Evolutionary conservation across 2,888 invertebrate species (phyloP).

Genomic region (Boloria euphrosyne): DNA sequence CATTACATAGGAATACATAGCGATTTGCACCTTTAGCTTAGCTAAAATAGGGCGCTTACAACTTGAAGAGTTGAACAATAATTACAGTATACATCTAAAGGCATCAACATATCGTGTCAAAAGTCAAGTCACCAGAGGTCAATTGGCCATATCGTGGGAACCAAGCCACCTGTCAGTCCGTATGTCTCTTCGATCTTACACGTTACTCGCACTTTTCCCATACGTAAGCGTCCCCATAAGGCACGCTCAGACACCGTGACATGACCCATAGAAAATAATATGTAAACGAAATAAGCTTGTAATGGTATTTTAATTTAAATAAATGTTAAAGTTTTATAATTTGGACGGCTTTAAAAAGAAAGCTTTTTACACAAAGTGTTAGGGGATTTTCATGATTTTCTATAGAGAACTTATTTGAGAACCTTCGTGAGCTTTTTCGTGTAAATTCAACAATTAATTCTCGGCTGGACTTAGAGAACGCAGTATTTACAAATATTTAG

Average conservation of each 20-base stretch:
- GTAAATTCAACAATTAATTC: no score
- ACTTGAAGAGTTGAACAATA: no score
- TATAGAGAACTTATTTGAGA: no score
- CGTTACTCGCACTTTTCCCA: slow-evolving; percentile 49
- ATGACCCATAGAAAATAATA: slow-evolving; percentile 41
- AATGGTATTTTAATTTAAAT: slow-evolving; percentile 22
- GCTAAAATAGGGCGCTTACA: neutral
- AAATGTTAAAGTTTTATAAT: neutral
- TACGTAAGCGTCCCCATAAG: slow-evolving; percentile 49
- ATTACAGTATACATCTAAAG: neutral
- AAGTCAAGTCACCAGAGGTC: slow-evolving; percentile 41
- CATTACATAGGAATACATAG: no score
- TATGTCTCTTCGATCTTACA: slow-evolving; percentile 39
- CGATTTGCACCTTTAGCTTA: neutral
- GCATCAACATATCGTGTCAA: slow-evolving; percentile 13
- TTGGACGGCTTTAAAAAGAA: no score
- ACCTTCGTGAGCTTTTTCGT: no score
- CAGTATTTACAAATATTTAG: no score
- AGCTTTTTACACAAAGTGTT: no score
- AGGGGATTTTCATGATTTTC: no score
- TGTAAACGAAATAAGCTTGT: slow-evolving; percentile 36
- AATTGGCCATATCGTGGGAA: slow-evolving; percentile 68
- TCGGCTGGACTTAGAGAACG: no score
- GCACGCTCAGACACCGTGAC: slow-evolving; percentile 61
- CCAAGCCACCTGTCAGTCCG: slow-evolving; percentile 52